Percentiles rank a stretch among this genome's conserved stretches.
Conservation (phyloP, 2,113 vertebrate species). For the Corydoras sp. region DNA sequence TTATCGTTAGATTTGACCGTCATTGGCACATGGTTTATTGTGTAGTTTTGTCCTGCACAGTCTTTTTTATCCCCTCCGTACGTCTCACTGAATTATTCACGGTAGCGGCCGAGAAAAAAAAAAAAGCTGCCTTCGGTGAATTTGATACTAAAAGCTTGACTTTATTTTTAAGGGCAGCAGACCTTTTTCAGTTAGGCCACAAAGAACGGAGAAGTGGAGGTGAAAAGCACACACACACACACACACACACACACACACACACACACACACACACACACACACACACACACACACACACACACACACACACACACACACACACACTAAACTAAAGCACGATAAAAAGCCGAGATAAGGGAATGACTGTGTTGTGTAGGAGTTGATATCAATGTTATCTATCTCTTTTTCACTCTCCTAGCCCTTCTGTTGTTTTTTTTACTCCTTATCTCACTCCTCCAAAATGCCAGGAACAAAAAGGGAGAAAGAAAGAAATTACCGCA, state of each 20-base stretch:
- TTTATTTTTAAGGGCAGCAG: slow-evolving; percentile 69
- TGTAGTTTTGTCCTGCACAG: neutral
- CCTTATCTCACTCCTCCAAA: slow-evolving; percentile 92
- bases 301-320: slow-evolving; percentile 49
- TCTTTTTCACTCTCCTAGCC: slow-evolving; percentile 85
- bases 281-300: slow-evolving; percentile 52
- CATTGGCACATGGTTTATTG: slow-evolving; percentile 17
- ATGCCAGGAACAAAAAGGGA: slow-evolving; percentile 91
- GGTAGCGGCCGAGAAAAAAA: slow-evolving; percentile 35
- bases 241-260: slow-evolving; percentile 53
- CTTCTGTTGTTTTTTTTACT: slow-evolving; percentile 92
- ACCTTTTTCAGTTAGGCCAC: slow-evolving; percentile 71
- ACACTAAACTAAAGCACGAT: slow-evolving; percentile 73
- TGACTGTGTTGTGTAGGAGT: slow-evolving; percentile 93
- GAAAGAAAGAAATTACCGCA: slow-evolving; percentile 58
- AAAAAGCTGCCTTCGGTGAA: slow-evolving; percentile 53
- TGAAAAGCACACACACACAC: slow-evolving; percentile 46
- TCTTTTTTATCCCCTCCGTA: neutral
- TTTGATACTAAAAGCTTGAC: slow-evolving; percentile 68
- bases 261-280: slow-evolving; percentile 51
- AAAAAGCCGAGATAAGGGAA: slow-evolving; percentile 87
- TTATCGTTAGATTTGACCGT: slow-evolving; percentile 15
- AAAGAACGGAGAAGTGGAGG: slow-evolving; percentile 57
- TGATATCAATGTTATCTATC: slow-evolving; percentile 94
- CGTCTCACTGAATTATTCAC: slow-evolving; percentile 40